Base-by-base conservation (phyloP, 2,797 vertebrate species). In the Crenuchus spilurus region DNA sequence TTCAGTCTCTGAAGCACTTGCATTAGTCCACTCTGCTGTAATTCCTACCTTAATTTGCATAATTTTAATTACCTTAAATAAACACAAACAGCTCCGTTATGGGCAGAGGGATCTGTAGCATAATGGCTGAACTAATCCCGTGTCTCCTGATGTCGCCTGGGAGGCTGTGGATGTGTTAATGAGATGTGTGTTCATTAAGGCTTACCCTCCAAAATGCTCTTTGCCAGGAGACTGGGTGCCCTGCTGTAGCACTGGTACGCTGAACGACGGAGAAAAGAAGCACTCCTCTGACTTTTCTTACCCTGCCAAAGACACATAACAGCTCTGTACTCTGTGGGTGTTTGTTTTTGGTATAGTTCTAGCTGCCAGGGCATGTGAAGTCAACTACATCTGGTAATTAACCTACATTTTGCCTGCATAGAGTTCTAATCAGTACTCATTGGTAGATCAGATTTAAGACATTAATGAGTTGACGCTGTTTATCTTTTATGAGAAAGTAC, bases 171-270 rank as follows among this genome's bases (percentile, higher is more conserved):
- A 70, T 48, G 24, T 1, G 68, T 76, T 84, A 87, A 84, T 81
- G 66, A 88, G 83, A 79, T 78, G 39, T 66, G 55, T 39, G 77
- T 82, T 88, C 81, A 91, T 87, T 86, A 88, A 84, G 69, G 71
- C 79, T 87, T 89, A 94, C 93, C 92, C 87, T 93, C 89, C 67
- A 92, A 88, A 76, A 91, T 85, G 82, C 85, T 89, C 82, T 89
- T 92, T 31, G 90, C 81, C 72, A 90, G 66, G 52, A 84, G 44
- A 82, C 90, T 89, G 0, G 88, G 86, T 30, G 84, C 75, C 84
- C 87, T 84, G 71, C 80, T 77, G 74, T 89, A 91, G 77, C 86
- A 87, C 70, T 89, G 90, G 85, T 90, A 91, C 1, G 87, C 79
- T 3, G 87, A 82, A 78, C 87, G 91, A 79, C 88, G 79, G 72